phyloP scores from a whole-genome alignment of 2,797 vertebrate genomes.

The Pantherophis alleghaniensis region DNA sequence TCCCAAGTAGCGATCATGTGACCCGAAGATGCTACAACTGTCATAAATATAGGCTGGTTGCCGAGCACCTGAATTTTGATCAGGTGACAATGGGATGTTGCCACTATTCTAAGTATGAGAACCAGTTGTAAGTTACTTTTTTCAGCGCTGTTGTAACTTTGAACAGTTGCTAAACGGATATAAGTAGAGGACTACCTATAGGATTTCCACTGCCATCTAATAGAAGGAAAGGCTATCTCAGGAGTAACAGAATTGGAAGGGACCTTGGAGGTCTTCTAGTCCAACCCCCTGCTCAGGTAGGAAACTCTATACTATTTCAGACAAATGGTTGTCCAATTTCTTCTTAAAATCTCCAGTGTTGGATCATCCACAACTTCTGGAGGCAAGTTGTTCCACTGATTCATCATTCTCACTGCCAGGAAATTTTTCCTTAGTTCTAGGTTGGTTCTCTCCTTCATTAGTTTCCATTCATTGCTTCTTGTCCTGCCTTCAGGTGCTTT shows the following conservation, averaged over 20 bases:
- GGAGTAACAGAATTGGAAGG: not conserved
- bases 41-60: not conserved
- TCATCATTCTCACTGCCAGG: not conserved
- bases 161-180: not conserved
- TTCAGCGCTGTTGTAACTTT: not conserved
- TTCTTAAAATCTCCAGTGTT: not conserved
- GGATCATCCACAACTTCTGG: too few relatives aligned
- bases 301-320: too few relatives aligned
- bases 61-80: not conserved
- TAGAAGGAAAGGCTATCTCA: not conserved
- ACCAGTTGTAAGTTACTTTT: not conserved
- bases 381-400: not conserved
- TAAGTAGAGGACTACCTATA: not conserved
- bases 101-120: not conserved
- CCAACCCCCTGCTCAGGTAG: not conserved
- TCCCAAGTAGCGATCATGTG: not conserved
- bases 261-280: not conserved
- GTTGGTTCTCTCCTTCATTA: not conserved
- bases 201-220: not conserved
- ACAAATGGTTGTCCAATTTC: not conserved
- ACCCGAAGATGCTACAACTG: not conserved
- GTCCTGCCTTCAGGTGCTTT: not conserved
- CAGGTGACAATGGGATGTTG: not conserved
- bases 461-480: not conserved
- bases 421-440: not conserved